A percentile compares a stretch with the other conserved stretches of the same genome.
Evolutionary conservation across 2,113 vertebrate genomes (phyloP).

Genomic region (Misgurnus anguillicaudatus): DNA sequence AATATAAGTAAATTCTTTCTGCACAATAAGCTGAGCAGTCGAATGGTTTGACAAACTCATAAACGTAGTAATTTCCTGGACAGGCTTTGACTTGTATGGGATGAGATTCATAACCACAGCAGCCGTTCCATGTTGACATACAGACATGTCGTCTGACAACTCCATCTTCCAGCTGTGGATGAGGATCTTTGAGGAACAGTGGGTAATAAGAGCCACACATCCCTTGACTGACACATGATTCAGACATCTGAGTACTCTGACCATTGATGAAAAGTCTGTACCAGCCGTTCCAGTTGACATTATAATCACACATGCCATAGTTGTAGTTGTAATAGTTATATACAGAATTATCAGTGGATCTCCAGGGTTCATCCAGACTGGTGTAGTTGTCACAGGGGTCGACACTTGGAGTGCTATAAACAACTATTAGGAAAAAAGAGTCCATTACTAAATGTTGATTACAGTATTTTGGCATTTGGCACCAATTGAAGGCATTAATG

Average conservation of each 20-base stretch:
- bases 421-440: background rate
- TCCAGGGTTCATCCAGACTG: conserved; percentile 25
- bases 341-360: background rate
- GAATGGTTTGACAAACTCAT: conserved; percentile 6
- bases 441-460: background rate
- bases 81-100: conserved; percentile 27
- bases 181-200: background rate
- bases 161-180: background rate
- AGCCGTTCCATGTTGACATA: fast-evolving
- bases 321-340: no score
- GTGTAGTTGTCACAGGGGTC: conserved; percentile 1
- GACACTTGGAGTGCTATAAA: background rate
- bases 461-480: no score
- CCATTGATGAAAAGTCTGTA: background rate
- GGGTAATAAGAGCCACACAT: background rate
- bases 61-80: conserved; percentile 18
- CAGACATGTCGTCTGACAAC: background rate
- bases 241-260: background rate
- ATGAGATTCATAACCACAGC: background rate
- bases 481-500: background rate
- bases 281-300: conserved; percentile 22
- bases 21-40: background rate
- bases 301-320: background rate
- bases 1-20: background rate
- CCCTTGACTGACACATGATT: background rate